Base-by-base conservation (phyloP, 2,888 invertebrate species). In the Lithophane semibrunnea region DNA sequence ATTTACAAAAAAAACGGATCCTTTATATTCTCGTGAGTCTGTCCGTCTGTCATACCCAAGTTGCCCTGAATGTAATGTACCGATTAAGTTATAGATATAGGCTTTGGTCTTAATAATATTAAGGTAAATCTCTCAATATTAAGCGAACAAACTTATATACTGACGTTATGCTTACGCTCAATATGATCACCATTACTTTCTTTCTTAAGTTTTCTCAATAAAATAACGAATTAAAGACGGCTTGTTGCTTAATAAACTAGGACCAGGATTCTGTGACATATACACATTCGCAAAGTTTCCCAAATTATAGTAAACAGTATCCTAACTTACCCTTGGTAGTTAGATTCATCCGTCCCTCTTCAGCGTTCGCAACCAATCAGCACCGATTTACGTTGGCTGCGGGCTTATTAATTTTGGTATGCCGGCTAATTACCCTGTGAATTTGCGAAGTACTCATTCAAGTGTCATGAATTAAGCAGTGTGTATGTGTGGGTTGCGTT, bases 341-440 rank as follows among this genome's bases (percentile, higher is more conserved):
- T 94, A 96, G 94, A 96, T 96, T 96, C 96, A 96, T 96, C 92
- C 96, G 96, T 94, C 91, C 94, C 95, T 95, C 95, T 95, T 95
- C 92, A 94, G 86, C 88, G 92, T 90, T 91, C 91, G 89, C 93
- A 92, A 92, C 92, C 94, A 95, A 96, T 96, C 95, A 95, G 93
- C 91, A 91, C 90, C 91, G 95, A 94, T 95, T 94, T 94, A 92
- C 92, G 93, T 91, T 92, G 93, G 92, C 92, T 93, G 92, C 92
- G 90, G 90, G 93, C 93, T 94, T 95, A 95, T 95, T 96, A 96
- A 94, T 94, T 94, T 94, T 91, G 96, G 96, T 93, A 96, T 95
- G 94, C 93, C 90, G 92, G 92, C 88, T 96, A 95, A 96, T 96
- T 95, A 95, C 91, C 96, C 96, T 96, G 96, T 86, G 94, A 96